These are phyloP conservation scores for Vesta saturnalis DNA, from an alignment of 2,888 invertebrate species.

Conservation along the genomic window DNA sequence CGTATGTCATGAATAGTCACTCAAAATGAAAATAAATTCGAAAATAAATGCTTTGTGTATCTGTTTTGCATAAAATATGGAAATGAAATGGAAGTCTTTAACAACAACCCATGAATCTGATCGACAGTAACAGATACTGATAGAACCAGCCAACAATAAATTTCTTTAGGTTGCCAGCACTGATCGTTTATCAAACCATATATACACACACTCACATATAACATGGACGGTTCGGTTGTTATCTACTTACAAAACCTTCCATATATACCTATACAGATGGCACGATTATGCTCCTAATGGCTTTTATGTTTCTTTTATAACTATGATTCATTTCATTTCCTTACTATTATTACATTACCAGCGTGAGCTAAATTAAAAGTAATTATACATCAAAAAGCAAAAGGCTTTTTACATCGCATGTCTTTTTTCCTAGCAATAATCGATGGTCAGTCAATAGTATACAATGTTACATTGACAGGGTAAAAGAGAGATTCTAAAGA, in stretches of 20 bases:
- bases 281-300: slow-evolving; percentile 39
- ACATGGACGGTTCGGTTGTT: slow-evolving; percentile 38
- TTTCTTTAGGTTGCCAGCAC: slow-evolving; percentile 48
- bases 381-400: not conserved
- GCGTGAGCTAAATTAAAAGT: slow-evolving; percentile 21
- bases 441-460: slow-evolving; percentile 21
- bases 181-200: slow-evolving; percentile 50
- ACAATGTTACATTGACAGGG: slow-evolving; percentile 16
- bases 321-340: slow-evolving; percentile 18
- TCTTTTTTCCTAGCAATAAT: too few relatives aligned
- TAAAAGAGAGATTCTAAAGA: slow-evolving; percentile 20
- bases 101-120: slow-evolving; percentile 50
- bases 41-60: slow-evolving; percentile 38
- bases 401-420: not conserved
- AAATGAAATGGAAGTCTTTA: slow-evolving; percentile 51
- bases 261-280: slow-evolving; percentile 33
- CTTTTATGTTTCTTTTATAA: slow-evolving; percentile 32
- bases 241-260: slow-evolving; percentile 33
- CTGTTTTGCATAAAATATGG: slow-evolving; percentile 44
- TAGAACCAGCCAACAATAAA: slow-evolving; percentile 49
- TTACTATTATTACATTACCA: slow-evolving; percentile 12
- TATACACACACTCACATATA: slow-evolving; percentile 25
- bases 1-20: slow-evolving; percentile 33
- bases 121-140: slow-evolving; percentile 51
- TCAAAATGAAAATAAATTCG: slow-evolving; percentile 41